phyloP scores from a whole-genome alignment of 2,888 invertebrate genomes.

The Euphydryas editha region DNA sequence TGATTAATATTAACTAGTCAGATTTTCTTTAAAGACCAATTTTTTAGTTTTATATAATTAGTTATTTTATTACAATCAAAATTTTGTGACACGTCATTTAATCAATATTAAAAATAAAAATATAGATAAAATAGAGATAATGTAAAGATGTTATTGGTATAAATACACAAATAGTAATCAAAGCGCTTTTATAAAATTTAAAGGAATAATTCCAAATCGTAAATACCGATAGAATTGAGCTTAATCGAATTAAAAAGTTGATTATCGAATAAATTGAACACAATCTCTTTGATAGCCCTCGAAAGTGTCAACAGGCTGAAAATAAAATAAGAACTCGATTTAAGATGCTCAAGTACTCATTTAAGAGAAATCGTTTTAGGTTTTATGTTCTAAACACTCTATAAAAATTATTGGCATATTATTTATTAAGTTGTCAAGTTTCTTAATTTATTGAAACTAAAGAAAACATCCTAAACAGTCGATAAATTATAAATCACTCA shows the following conservation, averaged over 20 bases:
- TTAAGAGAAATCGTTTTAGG: background rate
- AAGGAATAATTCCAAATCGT: constrained; percentile 42
- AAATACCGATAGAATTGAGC: constrained; percentile 44
- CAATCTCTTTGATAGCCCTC: constrained; percentile 63
- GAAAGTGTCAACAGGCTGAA: constrained; percentile 56
- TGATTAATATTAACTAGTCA: too few relatives aligned
- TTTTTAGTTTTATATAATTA: too few relatives aligned
- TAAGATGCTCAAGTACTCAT: background rate
- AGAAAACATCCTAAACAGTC: too few relatives aligned
- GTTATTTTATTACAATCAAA: too few relatives aligned
- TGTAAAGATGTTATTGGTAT: too few relatives aligned
- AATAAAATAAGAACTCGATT: constrained; percentile 25
- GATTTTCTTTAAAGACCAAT: too few relatives aligned
- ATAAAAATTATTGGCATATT: background rate
- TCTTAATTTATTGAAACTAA: too few relatives aligned
- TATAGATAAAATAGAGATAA: too few relatives aligned
- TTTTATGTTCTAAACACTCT: background rate
- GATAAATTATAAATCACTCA: too few relatives aligned
- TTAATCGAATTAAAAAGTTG: constrained; percentile 68
- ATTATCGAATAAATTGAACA: constrained; percentile 61
- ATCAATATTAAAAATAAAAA: too few relatives aligned
- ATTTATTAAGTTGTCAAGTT: too few relatives aligned
- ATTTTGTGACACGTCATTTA: too few relatives aligned
- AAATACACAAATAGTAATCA: constrained; percentile 21
- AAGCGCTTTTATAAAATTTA: constrained; percentile 42